Base-by-base conservation (phyloP, 2,797 vertebrate genomes). In the Meda fulgida region DNA sequence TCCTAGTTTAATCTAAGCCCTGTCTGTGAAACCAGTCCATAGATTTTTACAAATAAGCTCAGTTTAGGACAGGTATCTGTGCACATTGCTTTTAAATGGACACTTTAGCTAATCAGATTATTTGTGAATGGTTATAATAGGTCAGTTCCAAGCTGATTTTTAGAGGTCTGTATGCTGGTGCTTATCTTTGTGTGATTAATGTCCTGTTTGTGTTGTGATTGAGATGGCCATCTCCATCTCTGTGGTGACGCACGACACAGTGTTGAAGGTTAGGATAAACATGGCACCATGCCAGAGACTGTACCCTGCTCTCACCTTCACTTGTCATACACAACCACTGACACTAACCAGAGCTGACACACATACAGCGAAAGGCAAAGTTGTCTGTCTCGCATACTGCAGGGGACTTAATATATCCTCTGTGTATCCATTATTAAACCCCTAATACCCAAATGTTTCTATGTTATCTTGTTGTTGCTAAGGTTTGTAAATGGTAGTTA, bases 311-410 rank as follows among this genome's bases (percentile, higher is more conserved):
- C 76, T 86, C 51, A 85, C 71, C 69, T 76, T 63, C 2, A 31
- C 31, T 58, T 4, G 31, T 18, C 19, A 60, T 51, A 70, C 36
- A 83, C 69, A 78, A 4, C 51, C 14, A 78, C 29, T 53, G 82
- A 89, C 73, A 77, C 85, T 87, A 78, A 43, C 73, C 84, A 89
- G 84, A 81, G n/a, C n/a, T 34, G 31, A 78, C 31, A 48, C 43
- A 46, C 43, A 40, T 9, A 65, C 38, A 43, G 83, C 0, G n/a
- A 48, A 63, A 72, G 3, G 26, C 46, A 66, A 40, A 38, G 55
- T 77, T 83, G 75, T 36, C 55, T 21, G 40, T 83, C 40, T 83
- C 55, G 26, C 55, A 48, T 43, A 65, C 70, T 34, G 13, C 21
- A 83, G 34, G 65, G 63, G 26, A 72, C 53, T 58, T 46, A 31